Evolutionary conservation across 2,888 invertebrate species (phyloP), one percentile per base, ranked within the genome.

Genomic region (Molanna angustata): DNA sequence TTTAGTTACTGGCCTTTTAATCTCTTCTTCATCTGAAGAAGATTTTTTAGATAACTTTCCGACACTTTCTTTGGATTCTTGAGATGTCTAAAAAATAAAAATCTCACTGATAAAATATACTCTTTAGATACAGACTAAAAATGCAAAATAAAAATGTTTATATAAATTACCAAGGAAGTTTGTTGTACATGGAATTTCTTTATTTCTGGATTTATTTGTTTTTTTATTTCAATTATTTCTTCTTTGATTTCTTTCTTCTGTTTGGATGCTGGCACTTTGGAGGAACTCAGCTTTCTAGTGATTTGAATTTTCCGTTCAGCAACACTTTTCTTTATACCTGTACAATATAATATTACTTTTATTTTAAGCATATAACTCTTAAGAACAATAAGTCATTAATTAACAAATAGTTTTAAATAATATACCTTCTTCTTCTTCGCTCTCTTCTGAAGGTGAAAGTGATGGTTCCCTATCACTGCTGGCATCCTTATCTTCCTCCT

Each of bases 261-360:
- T 61, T 84, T 80, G 2, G 86, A 86, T 2, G 86, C 85, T 7
- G 86, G 85, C 61, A 86, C 81, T 64, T 85, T 80, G 67, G 85
- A 85, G 16, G 83, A 78, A 31, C 85, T 86, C 21, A 88, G 69
- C 47, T 87, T 82, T 66, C 86, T 84, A 13, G 86, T 85, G 44
- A 88, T 87, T 73, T 86, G 84, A 64, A 85, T 83, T 58, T 87
- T 83, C 60, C 88, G 74, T 66, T 88, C 88, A n/a, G 85, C 85
- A 21, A 88, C 87, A 44, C 85, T 85, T 58, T 83, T 82, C 62
- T 86, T 86, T 17, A 83, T 65, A 60, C 72, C 77, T 76, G 49
- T 3, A 11, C 6, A 27, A 7, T 6, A 27, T 7, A 11, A 27
- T 27, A 27, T 7, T 11, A 27, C 11, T 6, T 11, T 27, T 27